Percentiles rank a stretch among this genome's conserved stretches.
Conservation (phyloP, 2,888 invertebrate species). For the Agrotis exclamationis region DNA sequence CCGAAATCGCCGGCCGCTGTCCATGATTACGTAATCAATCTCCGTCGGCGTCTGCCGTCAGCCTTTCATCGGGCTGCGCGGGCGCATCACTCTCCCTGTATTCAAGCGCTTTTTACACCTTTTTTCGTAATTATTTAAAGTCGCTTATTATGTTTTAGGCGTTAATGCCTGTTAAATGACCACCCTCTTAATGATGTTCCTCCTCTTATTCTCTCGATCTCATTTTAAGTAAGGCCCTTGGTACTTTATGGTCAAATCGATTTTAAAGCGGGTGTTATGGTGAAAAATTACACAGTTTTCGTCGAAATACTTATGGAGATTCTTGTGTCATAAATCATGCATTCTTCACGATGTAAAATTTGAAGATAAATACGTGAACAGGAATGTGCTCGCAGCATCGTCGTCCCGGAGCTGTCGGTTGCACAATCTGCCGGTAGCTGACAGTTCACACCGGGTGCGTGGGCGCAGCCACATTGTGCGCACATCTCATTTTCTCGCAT, state of each 20-base stretch:
- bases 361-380: slow-evolving; percentile 59
- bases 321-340: slow-evolving; percentile 61
- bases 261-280: slow-evolving; percentile 74
- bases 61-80: slow-evolving; percentile 87
- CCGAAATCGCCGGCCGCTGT: slow-evolving; percentile 84
- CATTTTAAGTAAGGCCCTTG: slow-evolving; percentile 74
- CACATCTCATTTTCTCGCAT: slow-evolving; percentile 86
- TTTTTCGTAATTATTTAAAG: slow-evolving; percentile 88
- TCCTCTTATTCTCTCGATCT: slow-evolving; percentile 69
- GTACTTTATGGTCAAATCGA: slow-evolving; percentile 75
- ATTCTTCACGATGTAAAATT: slow-evolving; percentile 30
- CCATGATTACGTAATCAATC: slow-evolving; percentile 90
- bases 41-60: slow-evolving; percentile 84
- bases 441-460: slow-evolving; percentile 79
- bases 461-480: slow-evolving; percentile 83
- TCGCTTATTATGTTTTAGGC: slow-evolving; percentile 86
- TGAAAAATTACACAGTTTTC: slow-evolving; percentile 70
- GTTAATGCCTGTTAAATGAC: slow-evolving; percentile 87
- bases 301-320: slow-evolving; percentile 60
- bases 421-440: slow-evolving; percentile 81
- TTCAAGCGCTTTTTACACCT: slow-evolving; percentile 86
- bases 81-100: slow-evolving; percentile 83
- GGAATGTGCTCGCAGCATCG: slow-evolving; percentile 48
- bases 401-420: slow-evolving; percentile 44
- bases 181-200: slow-evolving; percentile 82